These are phyloP conservation scores for Helarctos malayanus DNA, from an alignment of 2,797 vertebrate genomes.

Conservation along the genomic window DNA sequence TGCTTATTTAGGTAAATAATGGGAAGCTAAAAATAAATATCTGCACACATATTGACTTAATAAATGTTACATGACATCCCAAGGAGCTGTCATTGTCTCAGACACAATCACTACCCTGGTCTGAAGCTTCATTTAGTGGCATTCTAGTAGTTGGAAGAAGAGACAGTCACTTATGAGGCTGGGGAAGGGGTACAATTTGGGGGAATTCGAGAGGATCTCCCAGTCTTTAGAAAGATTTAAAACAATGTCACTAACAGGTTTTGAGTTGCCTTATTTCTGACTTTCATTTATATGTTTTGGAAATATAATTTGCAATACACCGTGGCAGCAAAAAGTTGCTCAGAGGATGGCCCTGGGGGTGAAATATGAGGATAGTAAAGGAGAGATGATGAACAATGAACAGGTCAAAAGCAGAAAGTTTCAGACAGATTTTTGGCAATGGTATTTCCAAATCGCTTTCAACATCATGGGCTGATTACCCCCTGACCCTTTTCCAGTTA, in stretches of 20 bases:
- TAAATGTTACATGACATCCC: constrained; percentile 67
- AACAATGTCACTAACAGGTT: background rate
- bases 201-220: background rate
- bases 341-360: background rate
- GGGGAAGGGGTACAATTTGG: background rate
- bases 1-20: constrained; percentile 79
- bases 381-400: background rate
- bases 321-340: background rate
- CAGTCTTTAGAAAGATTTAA: background rate
- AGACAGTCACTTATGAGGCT: background rate
- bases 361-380: background rate
- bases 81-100: constrained; percentile 70
- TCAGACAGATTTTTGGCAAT: background rate
- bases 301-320: background rate
- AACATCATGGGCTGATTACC: background rate
- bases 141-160: background rate
- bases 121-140: background rate
- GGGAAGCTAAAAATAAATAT: constrained; percentile 68
- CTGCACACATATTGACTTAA: constrained; percentile 67
- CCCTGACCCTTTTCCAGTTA: background rate
- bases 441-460: background rate
- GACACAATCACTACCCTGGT: constrained; percentile 68
- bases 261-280: background rate
- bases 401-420: background rate
- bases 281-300: background rate